phyloP scores from a whole-genome alignment of 2,888 invertebrate species.

The Rhimphoctona megacephalus region DNA sequence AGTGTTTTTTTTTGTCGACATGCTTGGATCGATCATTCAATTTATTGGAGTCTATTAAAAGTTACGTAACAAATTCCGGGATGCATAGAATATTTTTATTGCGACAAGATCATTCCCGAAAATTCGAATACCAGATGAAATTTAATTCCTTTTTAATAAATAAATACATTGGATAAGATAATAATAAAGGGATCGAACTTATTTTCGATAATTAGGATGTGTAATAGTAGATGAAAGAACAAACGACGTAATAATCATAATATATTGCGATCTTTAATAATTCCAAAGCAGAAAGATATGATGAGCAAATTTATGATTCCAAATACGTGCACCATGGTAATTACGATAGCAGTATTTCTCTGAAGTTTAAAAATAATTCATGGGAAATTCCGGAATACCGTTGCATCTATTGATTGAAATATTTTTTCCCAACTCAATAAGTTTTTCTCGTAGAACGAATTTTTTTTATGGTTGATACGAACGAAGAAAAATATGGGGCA shows the following conservation, averaged over 20 bases:
- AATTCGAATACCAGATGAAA: not conserved
- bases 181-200: not conserved
- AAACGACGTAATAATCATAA: not conserved
- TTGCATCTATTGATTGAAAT: not conserved
- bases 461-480: not conserved
- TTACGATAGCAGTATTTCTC: not conserved
- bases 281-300: not conserved
- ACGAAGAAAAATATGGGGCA: constrained; percentile 19
- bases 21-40: not conserved
- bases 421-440: not conserved
- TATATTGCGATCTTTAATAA: not conserved
- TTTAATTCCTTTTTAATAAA: not conserved
- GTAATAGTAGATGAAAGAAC: not conserved
- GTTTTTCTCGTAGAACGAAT: not conserved
- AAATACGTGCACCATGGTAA: too few species aligned
- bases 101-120: not conserved
- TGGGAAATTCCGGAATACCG: not conserved
- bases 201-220: not conserved
- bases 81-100: not conserved
- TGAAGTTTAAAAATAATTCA: not conserved
- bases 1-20: not conserved
- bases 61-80: not conserved
- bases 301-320: not conserved
- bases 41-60: not conserved
- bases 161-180: not conserved